phyloP scores from a whole-genome alignment of 2,888 invertebrate genomes.

The Cryptophagus acutangulus region DNA sequence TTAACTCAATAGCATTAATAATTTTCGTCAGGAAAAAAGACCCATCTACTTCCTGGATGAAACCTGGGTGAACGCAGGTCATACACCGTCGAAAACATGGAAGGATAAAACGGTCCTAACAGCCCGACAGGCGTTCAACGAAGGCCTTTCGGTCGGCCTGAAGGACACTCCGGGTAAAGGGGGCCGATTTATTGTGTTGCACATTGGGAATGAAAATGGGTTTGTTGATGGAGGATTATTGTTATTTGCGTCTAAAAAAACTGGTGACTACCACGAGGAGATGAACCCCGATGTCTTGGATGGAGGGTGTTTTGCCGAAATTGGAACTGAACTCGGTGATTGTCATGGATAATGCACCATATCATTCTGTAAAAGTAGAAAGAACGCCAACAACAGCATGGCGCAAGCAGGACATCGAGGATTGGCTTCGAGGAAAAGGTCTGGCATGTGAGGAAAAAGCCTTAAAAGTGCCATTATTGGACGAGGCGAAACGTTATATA shows the following conservation, averaged over 20 bases:
- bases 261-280: constrained; percentile 16
- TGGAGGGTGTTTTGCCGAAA: neutral
- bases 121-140: constrained; percentile 14
- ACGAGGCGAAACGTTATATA: constrained; percentile 1
- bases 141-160: constrained; percentile 11
- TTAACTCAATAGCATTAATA: constrained; percentile 12
- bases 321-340: constrained; percentile 2
- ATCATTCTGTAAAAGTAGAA: constrained; percentile 1
- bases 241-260: constrained; percentile 13
- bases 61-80: constrained; percentile 22
- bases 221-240: constrained; percentile 14
- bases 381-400: constrained; percentile 3
- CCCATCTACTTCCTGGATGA: constrained; percentile 19
- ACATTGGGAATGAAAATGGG: constrained; percentile 15
- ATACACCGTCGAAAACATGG: constrained; percentile 18
- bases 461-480: constrained; percentile 1
- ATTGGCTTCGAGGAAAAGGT: no score
- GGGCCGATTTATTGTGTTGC: constrained; percentile 12
- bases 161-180: constrained; percentile 13
- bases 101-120: constrained; percentile 11
- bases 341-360: constrained; percentile 6
- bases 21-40: constrained; percentile 10
- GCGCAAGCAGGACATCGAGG: neutral
- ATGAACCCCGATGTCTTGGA: constrained; percentile 15
- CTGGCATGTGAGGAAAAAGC: neutral